Evolutionary conservation across 2,888 invertebrate species (phyloP), one percentile per base, ranked within the genome.

Genomic region (Drosophila prostipennis): DNA sequence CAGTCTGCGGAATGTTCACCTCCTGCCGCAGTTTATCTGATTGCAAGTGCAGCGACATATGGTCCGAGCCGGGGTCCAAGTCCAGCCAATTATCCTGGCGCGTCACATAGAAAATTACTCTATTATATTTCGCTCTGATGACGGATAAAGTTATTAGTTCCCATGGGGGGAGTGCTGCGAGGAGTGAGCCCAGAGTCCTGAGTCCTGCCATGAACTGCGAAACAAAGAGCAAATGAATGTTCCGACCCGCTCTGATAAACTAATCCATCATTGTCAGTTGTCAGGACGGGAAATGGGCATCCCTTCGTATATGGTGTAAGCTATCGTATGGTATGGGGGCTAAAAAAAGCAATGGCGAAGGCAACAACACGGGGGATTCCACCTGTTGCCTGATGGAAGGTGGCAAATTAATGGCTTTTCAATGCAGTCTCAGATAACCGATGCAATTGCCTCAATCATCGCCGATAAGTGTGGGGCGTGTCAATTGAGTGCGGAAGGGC

Each of bases 21-120:
- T 45, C 54, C 29, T 53, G 55, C 65, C 54, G 55, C 59, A 59
- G 52, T 73, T 49, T 57, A 69, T 76, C 74, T 52, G 78, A 82
- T 82, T 82, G 87, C 87, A 77, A 76, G 79, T 82, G 79, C 82
- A 85, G 87, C 70, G 57, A 72, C 82, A 82, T 82, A 82, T 87
- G 82, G 87, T 42, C 75, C 75, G 53, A 55, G 58, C 63, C 51
- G 45, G 29, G 70, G 74, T 43, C 68, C 57, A 67, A 61, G 63
- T 43, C 43, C 57, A 70, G 61, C 72, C 85, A 87, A 82, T 82
- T 87, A 82, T 72, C 73, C 67, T 60, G 61, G 34, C 69, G 79
- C 76, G 70, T 76, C 81, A 80, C 54, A 70, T 71, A 83, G 86
- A 74, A 82, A 74, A 85, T 79, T 67, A 79, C 86, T 85, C 72